These are phyloP conservation scores for Mamestra configurata DNA, from an alignment of 1,140 invertebrate genomes.

Conservation along the genomic window DNA sequence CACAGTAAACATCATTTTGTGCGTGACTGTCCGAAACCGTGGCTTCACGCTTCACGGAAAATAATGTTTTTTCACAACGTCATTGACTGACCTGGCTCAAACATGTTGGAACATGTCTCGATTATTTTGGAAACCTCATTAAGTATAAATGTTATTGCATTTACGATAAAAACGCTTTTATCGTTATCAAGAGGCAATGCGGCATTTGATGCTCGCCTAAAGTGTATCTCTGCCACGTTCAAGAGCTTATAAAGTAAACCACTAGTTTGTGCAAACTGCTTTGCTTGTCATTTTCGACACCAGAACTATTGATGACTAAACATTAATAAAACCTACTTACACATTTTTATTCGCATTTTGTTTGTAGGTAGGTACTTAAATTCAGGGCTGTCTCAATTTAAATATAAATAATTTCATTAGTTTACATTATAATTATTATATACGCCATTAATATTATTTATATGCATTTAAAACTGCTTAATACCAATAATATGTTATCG, in stretches of 20 bases:
- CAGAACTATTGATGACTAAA: too few relatives aligned
- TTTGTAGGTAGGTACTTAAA: too few relatives aligned
- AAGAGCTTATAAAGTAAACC: too few relatives aligned
- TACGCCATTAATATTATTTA: too few relatives aligned
- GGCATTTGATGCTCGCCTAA: background rate
- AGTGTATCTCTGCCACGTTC: background rate
- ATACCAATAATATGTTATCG: background rate
- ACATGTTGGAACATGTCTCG: slow-evolving; percentile 2
- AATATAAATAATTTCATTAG: too few relatives aligned
- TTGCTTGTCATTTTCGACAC: background rate
- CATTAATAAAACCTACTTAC: too few relatives aligned
- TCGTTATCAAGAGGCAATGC: background rate
- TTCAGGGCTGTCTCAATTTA: background rate
- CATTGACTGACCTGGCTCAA: background rate
- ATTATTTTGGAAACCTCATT: slow-evolving; percentile 19
- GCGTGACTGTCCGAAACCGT: background rate
- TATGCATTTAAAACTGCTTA: background rate
- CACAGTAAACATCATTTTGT: background rate
- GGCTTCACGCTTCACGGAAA: slow-evolving; percentile 21
- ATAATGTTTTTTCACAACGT: slow-evolving; percentile 2
- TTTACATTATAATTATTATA: background rate
- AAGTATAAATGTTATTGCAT: background rate
- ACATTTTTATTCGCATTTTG: too few relatives aligned
- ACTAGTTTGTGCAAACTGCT: too few relatives aligned
- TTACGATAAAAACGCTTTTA: background rate